These are phyloP conservation scores for Enteromius paludinosus DNA, from an alignment of 2,797 vertebrate genomes.

Conservation along the genomic window DNA sequence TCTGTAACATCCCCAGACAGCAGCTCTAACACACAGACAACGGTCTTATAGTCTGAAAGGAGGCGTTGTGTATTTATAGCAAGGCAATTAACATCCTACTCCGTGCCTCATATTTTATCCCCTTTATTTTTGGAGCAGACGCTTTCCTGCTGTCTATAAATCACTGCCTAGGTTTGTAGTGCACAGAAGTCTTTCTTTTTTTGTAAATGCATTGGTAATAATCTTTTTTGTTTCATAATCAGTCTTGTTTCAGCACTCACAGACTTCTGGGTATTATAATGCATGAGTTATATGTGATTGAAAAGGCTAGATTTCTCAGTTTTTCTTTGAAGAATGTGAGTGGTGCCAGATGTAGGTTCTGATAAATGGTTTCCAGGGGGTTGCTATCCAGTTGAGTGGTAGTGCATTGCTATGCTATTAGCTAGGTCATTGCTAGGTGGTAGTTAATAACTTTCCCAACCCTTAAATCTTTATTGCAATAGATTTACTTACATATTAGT, in stretches of 20 bases:
- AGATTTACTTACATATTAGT: not conserved
- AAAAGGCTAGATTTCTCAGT: not conserved
- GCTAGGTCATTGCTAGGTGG: not conserved
- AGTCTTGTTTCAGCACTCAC: not conserved
- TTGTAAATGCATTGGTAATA: not conserved
- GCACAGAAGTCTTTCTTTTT: no score
- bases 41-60: not conserved
- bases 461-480: not conserved
- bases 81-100: slow-evolving; percentile 34
- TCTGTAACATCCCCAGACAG: slow-evolving; percentile 12
- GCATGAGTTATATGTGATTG: not conserved
- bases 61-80: slow-evolving; percentile 38
- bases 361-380: not conserved
- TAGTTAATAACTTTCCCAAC: not conserved
- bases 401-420: no score
- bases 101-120: slow-evolving; percentile 14
- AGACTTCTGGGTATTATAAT: not conserved
- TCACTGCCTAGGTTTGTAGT: not conserved
- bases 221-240: not conserved
- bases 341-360: not conserved
- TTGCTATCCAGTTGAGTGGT: not conserved
- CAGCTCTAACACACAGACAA: not conserved
- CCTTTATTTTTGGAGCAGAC: slow-evolving; percentile 23
- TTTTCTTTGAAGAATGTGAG: not conserved
- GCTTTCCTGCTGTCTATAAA: slow-evolving; percentile 5